Evolutionary conservation across 1,140 invertebrate species (phyloP).

Genomic region (Sycophaga agraensis): DNA sequence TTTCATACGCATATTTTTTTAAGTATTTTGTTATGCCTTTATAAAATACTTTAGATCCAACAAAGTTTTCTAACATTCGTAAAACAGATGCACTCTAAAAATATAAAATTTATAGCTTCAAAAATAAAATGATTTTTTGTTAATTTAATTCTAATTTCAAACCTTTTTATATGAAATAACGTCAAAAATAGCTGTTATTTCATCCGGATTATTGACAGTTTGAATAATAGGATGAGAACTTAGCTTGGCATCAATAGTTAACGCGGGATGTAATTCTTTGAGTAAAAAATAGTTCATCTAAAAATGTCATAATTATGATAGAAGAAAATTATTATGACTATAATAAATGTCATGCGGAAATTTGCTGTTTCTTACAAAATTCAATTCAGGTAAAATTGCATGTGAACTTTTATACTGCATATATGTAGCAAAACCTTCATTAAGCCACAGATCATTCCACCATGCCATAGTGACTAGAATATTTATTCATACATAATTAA

Average conservation of each 20-base stretch:
- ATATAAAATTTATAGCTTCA: neutral
- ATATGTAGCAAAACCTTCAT: slow-evolving; percentile 89
- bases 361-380: slow-evolving; percentile 66
- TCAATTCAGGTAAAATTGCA: slow-evolving; percentile 75
- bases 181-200: slow-evolving; percentile 93
- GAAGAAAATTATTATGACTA: neutral
- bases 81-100: slow-evolving; percentile 80
- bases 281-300: slow-evolving; percentile 74
- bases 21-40: slow-evolving; percentile 74
- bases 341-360: neutral
- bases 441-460: slow-evolving; percentile 93
- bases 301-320: slow-evolving; percentile 21
- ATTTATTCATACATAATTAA: too few relatives aligned
- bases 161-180: slow-evolving; percentile 91
- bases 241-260: slow-evolving; percentile 76
- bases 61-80: slow-evolving; percentile 86
- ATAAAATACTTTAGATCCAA: slow-evolving; percentile 75
- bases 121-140: neutral
- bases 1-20: slow-evolving; percentile 67
- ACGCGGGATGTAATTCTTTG: slow-evolving; percentile 71
- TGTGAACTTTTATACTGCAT: slow-evolving; percentile 80
- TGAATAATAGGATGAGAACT: slow-evolving; percentile 88
- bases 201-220: slow-evolving; percentile 77
- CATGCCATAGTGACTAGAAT: slow-evolving; percentile 83
- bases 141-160: slow-evolving; percentile 26